Base-by-base conservation (phyloP, 1,140 invertebrate genomes). In the Colletes gigas region DNA sequence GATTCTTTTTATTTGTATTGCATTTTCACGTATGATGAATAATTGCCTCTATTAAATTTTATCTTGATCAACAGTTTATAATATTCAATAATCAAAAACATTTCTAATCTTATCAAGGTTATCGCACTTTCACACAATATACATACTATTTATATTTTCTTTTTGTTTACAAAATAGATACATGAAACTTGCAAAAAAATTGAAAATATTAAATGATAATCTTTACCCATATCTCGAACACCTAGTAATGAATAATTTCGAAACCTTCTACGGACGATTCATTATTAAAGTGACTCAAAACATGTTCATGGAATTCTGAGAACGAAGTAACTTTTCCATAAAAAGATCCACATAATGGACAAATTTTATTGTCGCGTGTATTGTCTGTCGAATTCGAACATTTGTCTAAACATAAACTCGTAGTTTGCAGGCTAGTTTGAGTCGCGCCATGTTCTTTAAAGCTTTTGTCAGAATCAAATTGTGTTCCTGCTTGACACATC, bases 291-390 rank as follows among this genome's bases (percentile, higher is more conserved):
- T 94, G 94, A 80, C 81, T 91, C 21, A 94, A 83, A 59, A 94
- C 93, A 79, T 94, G 94, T 82, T 93, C 90, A 74, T 94, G 92
- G 76, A 94, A 94, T 52, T 89, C 88, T 50, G 87, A 77, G 86
- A 94, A 94, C 19, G 90, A 71, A 30, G 83, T 84, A 10, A 89
- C 82, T 63, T 88, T 89, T 47, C 73, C 88, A 77, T 91, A 94
- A 71, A 88, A 83, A 55, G 68, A 78, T 9, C 91, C 92, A 83
- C 94, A 94, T 19, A 94, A 78, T 0, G 94, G 94, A 76, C 94
- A 94, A 60, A 92, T 92, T 60, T 89, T 89, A 47, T 88, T 79
- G 68, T 88, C 82, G n/a, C 65, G 71, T 30, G 71, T 30, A 67
- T 76, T 82, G 62, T 89, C 68, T 3, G 62, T 21, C 17, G 66